phyloP scores from a whole-genome alignment of 2,797 vertebrate species.

The Macropodus opercularis region DNA sequence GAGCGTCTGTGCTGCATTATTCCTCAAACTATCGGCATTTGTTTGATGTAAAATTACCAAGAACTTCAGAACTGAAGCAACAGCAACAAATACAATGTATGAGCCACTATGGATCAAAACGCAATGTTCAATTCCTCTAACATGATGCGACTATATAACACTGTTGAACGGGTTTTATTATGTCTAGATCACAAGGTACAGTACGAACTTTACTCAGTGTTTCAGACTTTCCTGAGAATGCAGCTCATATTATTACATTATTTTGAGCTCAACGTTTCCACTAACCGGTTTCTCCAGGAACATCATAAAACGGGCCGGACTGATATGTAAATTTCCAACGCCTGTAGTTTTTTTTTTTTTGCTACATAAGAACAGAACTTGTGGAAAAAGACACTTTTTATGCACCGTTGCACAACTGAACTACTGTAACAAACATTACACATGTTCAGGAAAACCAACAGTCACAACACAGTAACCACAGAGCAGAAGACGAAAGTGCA shows the following conservation, averaged over 20 bases:
- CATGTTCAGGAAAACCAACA: background rate
- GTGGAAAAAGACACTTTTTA: too few species aligned
- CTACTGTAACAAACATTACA: background rate
- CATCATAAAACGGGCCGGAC: constrained; percentile 4
- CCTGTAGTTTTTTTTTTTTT: background rate
- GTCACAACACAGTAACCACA: background rate
- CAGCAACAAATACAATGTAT: too few species aligned
- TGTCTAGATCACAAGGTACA: too few species aligned
- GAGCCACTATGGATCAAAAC: too few species aligned
- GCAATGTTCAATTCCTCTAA: too few species aligned
- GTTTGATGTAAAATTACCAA: background rate
- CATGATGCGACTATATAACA: too few species aligned
- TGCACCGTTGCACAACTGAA: background rate
- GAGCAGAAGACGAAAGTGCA: too few species aligned
- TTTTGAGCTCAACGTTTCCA: too few species aligned
- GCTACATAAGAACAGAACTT: background rate
- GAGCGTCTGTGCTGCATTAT: background rate
- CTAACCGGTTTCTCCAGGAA: constrained; percentile 37
- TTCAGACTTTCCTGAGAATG: too few species aligned
- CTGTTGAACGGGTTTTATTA: too few species aligned
- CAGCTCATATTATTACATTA: too few species aligned
- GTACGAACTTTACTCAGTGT: too few species aligned
- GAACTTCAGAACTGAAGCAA: background rate
- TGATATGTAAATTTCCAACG: background rate
- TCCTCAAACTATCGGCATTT: background rate